phyloP scores from a whole-genome alignment of 2,797 vertebrate genomes.

The Okamejei kenojei region DNA sequence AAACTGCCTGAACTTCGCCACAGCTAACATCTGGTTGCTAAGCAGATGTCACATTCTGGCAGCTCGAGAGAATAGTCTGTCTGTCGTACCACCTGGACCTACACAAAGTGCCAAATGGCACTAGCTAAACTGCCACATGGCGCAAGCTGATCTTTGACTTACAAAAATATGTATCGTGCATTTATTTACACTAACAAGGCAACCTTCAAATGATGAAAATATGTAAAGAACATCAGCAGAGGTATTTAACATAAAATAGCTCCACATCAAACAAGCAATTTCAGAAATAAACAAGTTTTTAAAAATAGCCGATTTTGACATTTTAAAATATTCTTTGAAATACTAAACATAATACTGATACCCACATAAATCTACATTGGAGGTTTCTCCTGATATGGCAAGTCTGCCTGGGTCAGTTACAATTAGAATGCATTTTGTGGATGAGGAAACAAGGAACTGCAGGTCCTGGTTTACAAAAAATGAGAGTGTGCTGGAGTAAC shows the following conservation, averaged over 20 bases:
- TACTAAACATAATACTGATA: not conserved
- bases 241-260: not conserved
- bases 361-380: not conserved
- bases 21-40: conserved; percentile 26
- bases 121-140: conserved; percentile 3
- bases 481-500: too few relatives aligned
- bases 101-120: conserved; percentile 1
- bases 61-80: conserved; percentile 15
- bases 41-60: conserved; percentile 21
- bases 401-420: not conserved
- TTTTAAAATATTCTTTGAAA: conserved; percentile 2
- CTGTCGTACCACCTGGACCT: conserved; percentile 33
- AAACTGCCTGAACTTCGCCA: not conserved
- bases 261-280: not conserved
- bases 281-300: not conserved
- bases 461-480: too few relatives aligned
- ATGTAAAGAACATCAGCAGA: not conserved
- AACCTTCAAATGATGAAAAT: not conserved
- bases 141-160: not conserved
- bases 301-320: not conserved
- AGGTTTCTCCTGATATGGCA: not conserved
- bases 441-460: too few relatives aligned
- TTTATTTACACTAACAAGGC: not conserved
- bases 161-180: not conserved
- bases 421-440: not conserved